These are phyloP conservation scores for Microplitis mediator DNA, from an alignment of 1,140 invertebrate species.

Conservation along the genomic window DNA sequence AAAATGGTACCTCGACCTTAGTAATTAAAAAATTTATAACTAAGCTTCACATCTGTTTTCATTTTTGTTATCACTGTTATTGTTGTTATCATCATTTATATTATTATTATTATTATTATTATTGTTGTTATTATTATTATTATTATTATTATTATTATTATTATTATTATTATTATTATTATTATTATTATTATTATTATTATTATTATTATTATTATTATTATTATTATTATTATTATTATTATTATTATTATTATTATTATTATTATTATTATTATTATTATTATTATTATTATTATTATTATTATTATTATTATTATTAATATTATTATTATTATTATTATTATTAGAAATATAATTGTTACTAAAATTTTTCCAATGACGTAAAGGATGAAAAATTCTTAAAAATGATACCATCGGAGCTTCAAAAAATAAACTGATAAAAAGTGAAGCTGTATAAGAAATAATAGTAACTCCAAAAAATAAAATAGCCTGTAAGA, in stretches of 20 bases:
- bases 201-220: too few species aligned
- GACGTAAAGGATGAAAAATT: conserved; percentile 47
- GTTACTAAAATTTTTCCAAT: conserved; percentile 34
- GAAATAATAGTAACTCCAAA: conserved; percentile 40
- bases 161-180: conserved; percentile 27
- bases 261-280: too few species aligned
- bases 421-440: conserved; percentile 49
- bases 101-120: too few species aligned
- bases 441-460: conserved; percentile 39
- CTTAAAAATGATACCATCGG: conserved; percentile 49
- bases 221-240: neutral
- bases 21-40: too few species aligned
- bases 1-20: too few species aligned
- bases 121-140: too few species aligned
- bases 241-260: too few species aligned
- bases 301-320: neutral
- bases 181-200: too few species aligned
- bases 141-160: conserved; percentile 12
- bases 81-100: too few species aligned
- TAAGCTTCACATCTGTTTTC: too few species aligned
- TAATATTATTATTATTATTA: conserved; percentile 29
- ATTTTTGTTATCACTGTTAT: too few species aligned
- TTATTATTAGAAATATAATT: conserved; percentile 3
- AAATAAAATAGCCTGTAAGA: conserved; percentile 39
- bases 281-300: too few species aligned